Evolutionary conservation across 2,113 vertebrate species (phyloP).

Genomic region (Alligator sinensis): DNA sequence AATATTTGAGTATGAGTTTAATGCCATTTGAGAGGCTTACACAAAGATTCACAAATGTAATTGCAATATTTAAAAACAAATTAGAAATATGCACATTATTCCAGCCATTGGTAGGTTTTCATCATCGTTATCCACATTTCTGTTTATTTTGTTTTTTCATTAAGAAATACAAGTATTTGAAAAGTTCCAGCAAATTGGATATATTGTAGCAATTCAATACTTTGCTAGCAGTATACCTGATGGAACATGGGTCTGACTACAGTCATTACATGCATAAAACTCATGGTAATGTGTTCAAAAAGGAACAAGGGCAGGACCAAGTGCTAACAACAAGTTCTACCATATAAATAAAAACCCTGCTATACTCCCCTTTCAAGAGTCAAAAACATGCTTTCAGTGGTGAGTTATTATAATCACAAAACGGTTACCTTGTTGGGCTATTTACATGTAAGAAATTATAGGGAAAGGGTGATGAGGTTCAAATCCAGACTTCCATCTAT

Average conservation of each 20-base stretch:
- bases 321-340: accelerated
- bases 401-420: accelerated
- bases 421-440: background rate
- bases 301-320: accelerated
- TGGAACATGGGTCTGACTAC: accelerated
- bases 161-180: constrained; percentile 11
- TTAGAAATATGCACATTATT: constrained; percentile 72
- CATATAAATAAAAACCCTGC: background rate
- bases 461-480: accelerated
- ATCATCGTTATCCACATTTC: constrained; percentile 70
- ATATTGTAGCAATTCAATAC: accelerated
- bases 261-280: background rate
- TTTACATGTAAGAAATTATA: background rate
- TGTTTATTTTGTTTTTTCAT: constrained; percentile 65
- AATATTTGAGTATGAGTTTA: constrained; percentile 80
- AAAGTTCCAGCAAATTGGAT: background rate
- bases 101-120: constrained; percentile 69
- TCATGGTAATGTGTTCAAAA: background rate
- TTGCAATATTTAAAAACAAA: constrained; percentile 68
- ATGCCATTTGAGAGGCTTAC: constrained; percentile 70
- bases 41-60: constrained; percentile 69
- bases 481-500: accelerated
- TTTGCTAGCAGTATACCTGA: background rate
- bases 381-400: background rate
- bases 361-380: background rate